A percentile compares a stretch with the other conserved stretches of the same genome.
Conservation (phyloP, 2,797 vertebrate species). For the Hirundo rustica region DNA sequence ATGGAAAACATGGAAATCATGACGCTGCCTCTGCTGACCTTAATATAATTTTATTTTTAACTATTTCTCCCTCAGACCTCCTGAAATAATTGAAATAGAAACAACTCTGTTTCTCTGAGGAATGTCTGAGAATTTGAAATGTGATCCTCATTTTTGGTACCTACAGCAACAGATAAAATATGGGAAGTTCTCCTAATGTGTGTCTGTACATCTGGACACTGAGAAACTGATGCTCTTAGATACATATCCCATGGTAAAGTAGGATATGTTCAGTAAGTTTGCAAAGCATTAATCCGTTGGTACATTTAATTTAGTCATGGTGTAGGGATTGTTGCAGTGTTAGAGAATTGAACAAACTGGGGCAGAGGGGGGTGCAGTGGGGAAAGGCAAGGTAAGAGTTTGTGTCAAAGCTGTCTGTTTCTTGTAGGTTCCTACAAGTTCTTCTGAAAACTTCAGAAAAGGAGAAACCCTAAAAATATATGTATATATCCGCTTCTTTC, state of each 20-base stretch:
- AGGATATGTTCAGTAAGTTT: not conserved
- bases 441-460: not conserved
- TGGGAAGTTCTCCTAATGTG: not conserved
- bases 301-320: not conserved
- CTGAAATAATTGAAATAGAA: not conserved
- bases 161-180: not conserved
- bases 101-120: not conserved
- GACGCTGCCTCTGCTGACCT: not conserved
- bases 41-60: not conserved
- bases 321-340: not conserved
- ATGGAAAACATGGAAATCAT: not conserved
- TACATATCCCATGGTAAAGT: not conserved
- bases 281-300: not conserved
- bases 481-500: not conserved
- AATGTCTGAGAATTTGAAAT: not conserved
- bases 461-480: not conserved
- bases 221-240: not conserved
- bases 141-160: not conserved
- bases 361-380: accelerated
- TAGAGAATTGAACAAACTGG: not conserved
- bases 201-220: not conserved
- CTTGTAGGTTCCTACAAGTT: not conserved
- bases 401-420: not conserved
- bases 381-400: not conserved
- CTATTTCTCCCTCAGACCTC: not conserved